Base-by-base conservation (phyloP, 2,113 vertebrate species). In the Cyprinus carpio region DNA sequence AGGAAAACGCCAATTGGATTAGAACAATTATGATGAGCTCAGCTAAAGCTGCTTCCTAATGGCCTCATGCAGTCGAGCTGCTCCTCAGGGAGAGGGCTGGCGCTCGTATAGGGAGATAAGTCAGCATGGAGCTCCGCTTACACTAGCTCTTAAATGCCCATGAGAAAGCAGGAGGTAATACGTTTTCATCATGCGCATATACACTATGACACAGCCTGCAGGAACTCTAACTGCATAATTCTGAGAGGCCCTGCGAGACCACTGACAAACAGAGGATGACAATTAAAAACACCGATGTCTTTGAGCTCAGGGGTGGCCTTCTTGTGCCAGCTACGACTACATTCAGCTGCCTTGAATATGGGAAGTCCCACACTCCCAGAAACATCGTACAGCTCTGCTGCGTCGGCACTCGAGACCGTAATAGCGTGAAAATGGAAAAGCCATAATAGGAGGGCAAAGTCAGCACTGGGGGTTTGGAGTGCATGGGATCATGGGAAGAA, bases 301-400 rank as follows among this genome's bases (percentile, higher is more conserved):
- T 90, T 92, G 87, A 90, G 88, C 75, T 85, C 87, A 85, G 79
- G 89, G 87, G 90, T 91, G 91, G 90, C 91, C 93, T 89, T 80
- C 85, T 92, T 88, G 89, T 90, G 88, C 10, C 64, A 85, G 89
- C 89, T 90, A 88, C 84, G 90, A 89, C 89, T 82, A 23, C 72
- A 77, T 46, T 43, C 25, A 34, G 29, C 81, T 84, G 37, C 71
- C 83, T 71, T 79, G 76, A 85, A 81, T 51, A 75, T 54, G 46
- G 85, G 27, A 34, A 75, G 76, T 84, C 81, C 23, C 56, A 60
- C 56, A 60, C 20, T 60, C 56, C 62, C 77, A 71, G n/a, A 11
- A 67, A 67, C 20, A 85, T 67, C 72, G 84, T 85, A 83, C 64
- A 64, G 20, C 58, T 56, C 65, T 83, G 72, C 77, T 75, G 67